Evolutionary conservation across 2,113 vertebrate species (phyloP), one percentile per base, ranked within the genome.

Genomic region (Phalacrocorax aristotelis): DNA sequence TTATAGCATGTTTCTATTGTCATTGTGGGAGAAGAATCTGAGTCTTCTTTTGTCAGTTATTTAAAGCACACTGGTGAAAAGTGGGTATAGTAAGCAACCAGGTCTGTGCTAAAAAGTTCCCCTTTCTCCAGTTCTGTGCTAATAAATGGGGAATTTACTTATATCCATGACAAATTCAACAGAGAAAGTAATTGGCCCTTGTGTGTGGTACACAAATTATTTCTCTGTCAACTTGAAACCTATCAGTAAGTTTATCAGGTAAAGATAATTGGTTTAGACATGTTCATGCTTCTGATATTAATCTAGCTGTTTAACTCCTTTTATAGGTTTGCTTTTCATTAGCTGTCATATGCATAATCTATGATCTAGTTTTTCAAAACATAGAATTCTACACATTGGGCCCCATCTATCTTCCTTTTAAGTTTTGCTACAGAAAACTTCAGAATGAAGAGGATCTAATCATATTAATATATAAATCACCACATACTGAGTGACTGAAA

Each of bases 121-220:
- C 27, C 9, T 38, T 38, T 88, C 38, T 92, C 58, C 38, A 40
- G 4, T 87, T 92, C 66, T 79, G 12, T 78, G 51, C 25, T 95
- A 89, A 87, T 95, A 94, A 92, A 79, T 83, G 89, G 87, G 54
- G 62, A 94, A 71, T 82, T 52, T 75, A 61, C 30, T 87, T 87
- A 83, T 65, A 83, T 90, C 64, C 55, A 20, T 96, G 93, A 72
- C 61, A 95, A 95, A 97, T 93, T 95, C 87, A 79, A 76, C 76
- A 91, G 92, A 93, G 44, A 82, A 94, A 95, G 21, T 87, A 95
- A 78, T 88, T 14, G 20, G 58, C 54, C 40, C 52, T 71, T 58
- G 42, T 85, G 26, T 69, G 36, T 87, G 88, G 48, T 48, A 89
- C 40, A 69, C 58, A 69, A n/a, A 87, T 81, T 74, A 38, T 68